phyloP scores from a whole-genome alignment of 2,797 vertebrate species.

The Cryptoprocta ferox region DNA sequence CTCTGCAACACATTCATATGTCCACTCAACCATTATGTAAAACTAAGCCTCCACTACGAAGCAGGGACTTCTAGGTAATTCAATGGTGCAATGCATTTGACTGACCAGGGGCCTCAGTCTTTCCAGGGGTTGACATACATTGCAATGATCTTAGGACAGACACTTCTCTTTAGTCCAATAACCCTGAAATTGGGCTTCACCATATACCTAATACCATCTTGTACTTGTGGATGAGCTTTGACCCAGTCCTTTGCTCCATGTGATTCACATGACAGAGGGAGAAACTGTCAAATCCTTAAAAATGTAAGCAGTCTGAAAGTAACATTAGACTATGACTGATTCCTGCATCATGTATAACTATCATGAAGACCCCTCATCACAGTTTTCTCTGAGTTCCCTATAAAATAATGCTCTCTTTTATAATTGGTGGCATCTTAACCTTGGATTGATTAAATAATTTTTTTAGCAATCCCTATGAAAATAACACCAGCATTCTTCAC shows the following conservation, averaged over 20 bases:
- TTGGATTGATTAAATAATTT: not conserved
- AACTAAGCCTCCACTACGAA: not conserved
- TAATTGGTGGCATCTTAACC: not conserved
- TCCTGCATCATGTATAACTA: not conserved
- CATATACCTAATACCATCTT: not conserved
- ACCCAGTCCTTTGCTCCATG: no score
- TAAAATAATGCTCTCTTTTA: not conserved
- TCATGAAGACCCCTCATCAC: not conserved
- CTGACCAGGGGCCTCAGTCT: not conserved
- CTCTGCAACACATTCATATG: not conserved
- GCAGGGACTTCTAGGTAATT: not conserved
- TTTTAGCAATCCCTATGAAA: not conserved
- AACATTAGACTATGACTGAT: not conserved
- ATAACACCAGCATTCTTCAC: no score
- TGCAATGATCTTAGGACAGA: not conserved
- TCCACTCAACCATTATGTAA: not conserved
- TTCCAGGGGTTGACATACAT: not conserved
- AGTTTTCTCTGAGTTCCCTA: not conserved
- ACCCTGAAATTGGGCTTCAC: not conserved
- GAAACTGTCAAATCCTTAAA: not conserved
- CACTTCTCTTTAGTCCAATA: not conserved
- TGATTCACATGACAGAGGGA: not conserved
- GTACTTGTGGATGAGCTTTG: not conserved
- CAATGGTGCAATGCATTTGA: not conserved
- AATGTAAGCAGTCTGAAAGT: not conserved